A percentile compares a stretch with the other conserved stretches of the same genome.
Conservation (phyloP, 1,140 invertebrate species). For the Heliconius hermathena region DNA sequence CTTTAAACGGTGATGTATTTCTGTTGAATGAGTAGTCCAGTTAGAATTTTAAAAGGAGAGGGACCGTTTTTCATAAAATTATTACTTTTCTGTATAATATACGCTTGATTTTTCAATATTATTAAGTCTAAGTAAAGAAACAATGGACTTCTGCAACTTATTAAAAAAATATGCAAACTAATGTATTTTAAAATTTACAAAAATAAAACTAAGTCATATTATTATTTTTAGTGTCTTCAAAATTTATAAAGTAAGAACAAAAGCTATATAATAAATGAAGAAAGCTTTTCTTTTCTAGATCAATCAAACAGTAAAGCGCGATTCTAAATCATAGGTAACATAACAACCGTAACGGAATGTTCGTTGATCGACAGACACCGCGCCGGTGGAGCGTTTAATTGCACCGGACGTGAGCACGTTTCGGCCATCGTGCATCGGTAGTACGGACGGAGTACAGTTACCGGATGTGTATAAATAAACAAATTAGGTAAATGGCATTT, state of each 20-base stretch:
- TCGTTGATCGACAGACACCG: conserved; percentile 11
- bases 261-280: not conserved
- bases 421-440: not conserved
- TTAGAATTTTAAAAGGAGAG: not conserved
- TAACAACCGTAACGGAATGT: conserved; percentile 17
- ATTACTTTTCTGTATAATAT: too few species aligned
- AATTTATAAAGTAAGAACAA: not conserved
- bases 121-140: too few species aligned
- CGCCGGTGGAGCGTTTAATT: conserved; percentile 36
- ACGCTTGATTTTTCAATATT: too few species aligned
- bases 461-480: conserved; percentile 11
- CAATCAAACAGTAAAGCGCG: not conserved
- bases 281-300: not conserved
- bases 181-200: too few species aligned
- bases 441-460: not conserved
- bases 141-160: too few species aligned
- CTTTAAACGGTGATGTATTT: not conserved
- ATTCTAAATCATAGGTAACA: conserved; percentile 1
- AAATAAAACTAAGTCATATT: too few species aligned
- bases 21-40: not conserved
- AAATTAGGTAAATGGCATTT: conserved; percentile 7
- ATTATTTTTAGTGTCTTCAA: too few species aligned
- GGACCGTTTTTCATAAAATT: not conserved
- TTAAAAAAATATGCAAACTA: too few species aligned
- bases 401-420: conserved; percentile 28